These are phyloP conservation scores for Pollenia angustigena DNA, from an alignment of 2,888 invertebrate species.

Conservation along the genomic window DNA sequence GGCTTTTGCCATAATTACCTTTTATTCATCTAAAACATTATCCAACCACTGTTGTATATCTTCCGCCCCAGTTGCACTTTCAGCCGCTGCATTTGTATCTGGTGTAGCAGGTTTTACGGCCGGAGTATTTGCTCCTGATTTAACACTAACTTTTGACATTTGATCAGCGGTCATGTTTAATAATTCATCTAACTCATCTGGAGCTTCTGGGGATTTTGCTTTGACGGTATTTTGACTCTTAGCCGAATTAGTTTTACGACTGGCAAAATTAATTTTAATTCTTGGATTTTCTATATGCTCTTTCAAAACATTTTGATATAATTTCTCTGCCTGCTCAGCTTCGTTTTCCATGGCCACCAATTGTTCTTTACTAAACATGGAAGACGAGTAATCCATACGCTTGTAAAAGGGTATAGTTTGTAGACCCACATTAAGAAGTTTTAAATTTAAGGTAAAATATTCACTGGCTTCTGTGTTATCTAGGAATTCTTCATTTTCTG, in stretches of 20 bases:
- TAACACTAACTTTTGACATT: slow-evolving; percentile 70
- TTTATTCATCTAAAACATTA: slow-evolving; percentile 81
- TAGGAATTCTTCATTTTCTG: slow-evolving; percentile 79
- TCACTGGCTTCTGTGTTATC: slow-evolving; percentile 81
- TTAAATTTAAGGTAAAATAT: slow-evolving; percentile 84
- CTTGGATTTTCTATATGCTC: slow-evolving; percentile 76
- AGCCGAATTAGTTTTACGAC: slow-evolving; percentile 72
- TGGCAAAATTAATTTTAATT: slow-evolving; percentile 72
- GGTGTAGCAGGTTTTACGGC: slow-evolving; percentile 61
- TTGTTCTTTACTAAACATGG: slow-evolving; percentile 83
- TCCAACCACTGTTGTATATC: slow-evolving; percentile 84
- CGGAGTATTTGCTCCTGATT: slow-evolving; percentile 50
- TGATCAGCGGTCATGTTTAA: slow-evolving; percentile 78
- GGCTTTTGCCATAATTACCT: slow-evolving; percentile 1
- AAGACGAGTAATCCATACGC: slow-evolving; percentile 82
- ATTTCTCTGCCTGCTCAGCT: slow-evolving; percentile 80
- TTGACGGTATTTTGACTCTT: slow-evolving; percentile 60
- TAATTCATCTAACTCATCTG: slow-evolving; percentile 81
- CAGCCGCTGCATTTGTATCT: slow-evolving; percentile 2
- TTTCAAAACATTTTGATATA: slow-evolving; percentile 79
- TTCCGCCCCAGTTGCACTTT: slow-evolving; percentile 50
- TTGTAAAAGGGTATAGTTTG: slow-evolving; percentile 85
- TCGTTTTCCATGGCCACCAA: slow-evolving; percentile 79
- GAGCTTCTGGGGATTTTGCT: slow-evolving; percentile 37
- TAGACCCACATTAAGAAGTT: slow-evolving; percentile 83